These are phyloP conservation scores for Empidonax traillii DNA, from an alignment of 2,113 vertebrate genomes.

Conservation along the genomic window DNA sequence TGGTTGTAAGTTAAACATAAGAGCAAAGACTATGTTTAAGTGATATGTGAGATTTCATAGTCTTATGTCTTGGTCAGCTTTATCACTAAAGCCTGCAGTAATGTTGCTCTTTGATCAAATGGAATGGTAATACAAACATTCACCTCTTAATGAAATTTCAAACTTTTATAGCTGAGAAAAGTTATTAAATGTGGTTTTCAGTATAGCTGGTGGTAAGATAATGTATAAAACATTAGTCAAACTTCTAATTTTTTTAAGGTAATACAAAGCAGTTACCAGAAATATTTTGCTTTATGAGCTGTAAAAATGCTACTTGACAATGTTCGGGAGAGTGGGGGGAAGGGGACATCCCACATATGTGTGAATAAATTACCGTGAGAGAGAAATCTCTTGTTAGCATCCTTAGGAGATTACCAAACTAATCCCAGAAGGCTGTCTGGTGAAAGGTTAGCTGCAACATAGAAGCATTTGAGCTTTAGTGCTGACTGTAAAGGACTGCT, in stretches of 20 bases:
- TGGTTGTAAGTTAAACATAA: not conserved
- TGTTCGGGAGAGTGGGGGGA: not conserved
- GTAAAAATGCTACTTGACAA: not conserved
- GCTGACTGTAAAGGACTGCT: conserved; percentile 1
- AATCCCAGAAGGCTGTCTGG: conserved; percentile 9
- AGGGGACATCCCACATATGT: not conserved
- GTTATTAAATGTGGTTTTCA: not conserved
- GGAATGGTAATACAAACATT: not conserved
- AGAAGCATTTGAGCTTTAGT: not conserved
- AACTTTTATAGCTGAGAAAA: not conserved
- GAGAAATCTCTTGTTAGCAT: conserved; percentile 37
- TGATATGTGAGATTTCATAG: not conserved
- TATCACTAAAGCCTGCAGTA: not conserved
- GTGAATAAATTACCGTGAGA: conserved; percentile 4
- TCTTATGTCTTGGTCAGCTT: not conserved
- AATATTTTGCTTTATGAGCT: not conserved
- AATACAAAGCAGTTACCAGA: not conserved
- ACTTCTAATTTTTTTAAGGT: not conserved
- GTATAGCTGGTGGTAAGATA: not conserved
- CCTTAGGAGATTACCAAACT: conserved; percentile 31
- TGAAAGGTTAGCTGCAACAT: conserved; percentile 14
- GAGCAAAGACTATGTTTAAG: not conserved
- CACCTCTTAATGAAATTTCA: not conserved
- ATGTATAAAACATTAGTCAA: not conserved
- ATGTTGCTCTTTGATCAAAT: not conserved